Evolutionary conservation across 2,113 vertebrate species (phyloP).

Genomic region (Spheniscus mendiculus): DNA sequence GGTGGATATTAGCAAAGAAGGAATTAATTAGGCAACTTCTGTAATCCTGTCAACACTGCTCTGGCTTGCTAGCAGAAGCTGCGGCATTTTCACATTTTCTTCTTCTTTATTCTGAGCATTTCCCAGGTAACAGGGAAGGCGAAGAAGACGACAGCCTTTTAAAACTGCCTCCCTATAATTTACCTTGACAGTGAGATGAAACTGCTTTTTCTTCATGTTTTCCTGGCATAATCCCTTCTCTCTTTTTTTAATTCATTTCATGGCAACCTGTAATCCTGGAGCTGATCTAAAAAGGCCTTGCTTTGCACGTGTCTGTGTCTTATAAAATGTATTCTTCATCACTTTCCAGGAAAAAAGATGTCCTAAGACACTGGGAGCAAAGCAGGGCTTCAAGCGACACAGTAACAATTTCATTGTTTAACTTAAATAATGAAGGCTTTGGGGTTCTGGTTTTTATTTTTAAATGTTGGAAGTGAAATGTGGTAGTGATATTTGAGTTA

Average conservation of each 20-base stretch:
- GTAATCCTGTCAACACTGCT: conserved; percentile 52
- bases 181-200: background rate
- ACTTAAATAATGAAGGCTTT: conserved; percentile 71
- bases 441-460: conserved; percentile 60
- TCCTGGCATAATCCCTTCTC: background rate
- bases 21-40: conserved; percentile 59
- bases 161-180: background rate
- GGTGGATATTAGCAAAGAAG: conserved; percentile 57
- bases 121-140: background rate
- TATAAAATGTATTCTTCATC: conserved; percentile 25
- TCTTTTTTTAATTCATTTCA: background rate
- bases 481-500: conserved; percentile 27
- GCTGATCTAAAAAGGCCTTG: background rate
- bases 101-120: background rate
- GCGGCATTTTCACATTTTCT: background rate
- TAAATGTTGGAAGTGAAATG: conserved; percentile 48
- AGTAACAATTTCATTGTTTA: conserved; percentile 73
- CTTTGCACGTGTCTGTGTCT: conserved; percentile 54
- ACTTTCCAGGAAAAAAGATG: conserved; percentile 38
- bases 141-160: background rate
- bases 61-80: conserved; percentile 28
- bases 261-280: background rate
- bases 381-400: conserved; percentile 9
- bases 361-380: conserved; percentile 47
- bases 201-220: background rate